A percentile compares a stretch with the other conserved stretches of the same genome.
These are phyloP conservation scores for Trichechus manatus DNA, from an alignment of 2,113 vertebrate genomes.

Conservation along the genomic window DNA sequence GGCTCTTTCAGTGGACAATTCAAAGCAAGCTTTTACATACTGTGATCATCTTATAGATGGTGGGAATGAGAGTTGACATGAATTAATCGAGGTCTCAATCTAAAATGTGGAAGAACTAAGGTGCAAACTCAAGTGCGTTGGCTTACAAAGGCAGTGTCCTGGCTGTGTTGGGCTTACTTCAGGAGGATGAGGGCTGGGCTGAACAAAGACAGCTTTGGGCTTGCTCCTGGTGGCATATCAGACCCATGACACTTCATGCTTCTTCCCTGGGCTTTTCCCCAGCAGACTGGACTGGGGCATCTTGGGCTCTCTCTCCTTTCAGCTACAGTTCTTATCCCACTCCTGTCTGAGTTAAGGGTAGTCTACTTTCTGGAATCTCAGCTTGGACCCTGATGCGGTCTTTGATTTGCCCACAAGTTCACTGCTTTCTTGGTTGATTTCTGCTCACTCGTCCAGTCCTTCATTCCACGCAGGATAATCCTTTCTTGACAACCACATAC, in stretches of 20 bases:
- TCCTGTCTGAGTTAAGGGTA: not conserved
- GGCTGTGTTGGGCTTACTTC: fast-evolving
- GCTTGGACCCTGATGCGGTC: not conserved
- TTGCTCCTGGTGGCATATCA: fast-evolving
- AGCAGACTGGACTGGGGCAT: fast-evolving
- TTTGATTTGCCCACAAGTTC: not conserved
- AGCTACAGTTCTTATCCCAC: not conserved
- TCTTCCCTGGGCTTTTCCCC: not conserved
- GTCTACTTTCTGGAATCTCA: not conserved
- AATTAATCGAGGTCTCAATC: not conserved
- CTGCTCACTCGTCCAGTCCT: not conserved
- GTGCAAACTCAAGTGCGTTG: not conserved
- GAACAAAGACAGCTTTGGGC: not conserved
- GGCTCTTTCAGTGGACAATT: not conserved
- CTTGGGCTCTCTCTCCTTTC: too few relatives aligned
- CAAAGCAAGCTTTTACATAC: not conserved
- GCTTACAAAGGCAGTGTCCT: not conserved
- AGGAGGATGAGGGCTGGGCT: fast-evolving
- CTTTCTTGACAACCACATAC: not conserved
- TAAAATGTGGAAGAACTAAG: not conserved
- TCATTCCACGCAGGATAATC: not conserved
- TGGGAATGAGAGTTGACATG: not conserved
- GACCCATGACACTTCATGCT: fast-evolving
- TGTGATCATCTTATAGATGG: not conserved
- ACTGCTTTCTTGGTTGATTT: not conserved